A percentile compares a stretch with the other conserved stretches of the same genome.
These are phyloP conservation scores for Montipora capricornis DNA, from an alignment of 64 coral and sea anemone genomes.

Conservation along the genomic window DNA sequence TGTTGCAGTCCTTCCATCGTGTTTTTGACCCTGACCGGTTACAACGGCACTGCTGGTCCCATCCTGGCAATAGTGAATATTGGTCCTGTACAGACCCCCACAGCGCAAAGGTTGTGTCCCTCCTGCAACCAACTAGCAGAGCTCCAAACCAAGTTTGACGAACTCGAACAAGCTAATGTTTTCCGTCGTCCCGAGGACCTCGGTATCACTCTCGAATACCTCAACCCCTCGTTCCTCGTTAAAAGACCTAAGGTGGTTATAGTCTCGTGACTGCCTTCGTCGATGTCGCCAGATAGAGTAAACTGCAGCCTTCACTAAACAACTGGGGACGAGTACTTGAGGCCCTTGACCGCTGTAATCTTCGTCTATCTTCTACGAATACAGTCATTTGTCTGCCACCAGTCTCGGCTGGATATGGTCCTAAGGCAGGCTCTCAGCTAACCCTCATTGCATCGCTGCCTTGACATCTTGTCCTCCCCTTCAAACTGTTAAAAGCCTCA, in stretches of 20 bases:
- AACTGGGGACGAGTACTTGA: too few relatives aligned
- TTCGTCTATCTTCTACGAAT: too few relatives aligned
- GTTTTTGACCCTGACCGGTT: conserved; percentile 17
- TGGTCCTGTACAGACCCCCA: conserved; percentile 15
- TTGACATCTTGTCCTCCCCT: too few relatives aligned
- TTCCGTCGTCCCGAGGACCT: conserved; percentile 18
- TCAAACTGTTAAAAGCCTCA: too few relatives aligned
- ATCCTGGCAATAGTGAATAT: not conserved
- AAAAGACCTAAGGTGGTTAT: conserved; percentile 13
- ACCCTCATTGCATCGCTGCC: too few relatives aligned
- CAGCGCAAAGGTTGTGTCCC: not conserved
- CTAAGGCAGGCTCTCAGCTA: too few relatives aligned
- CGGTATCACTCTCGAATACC: not conserved
- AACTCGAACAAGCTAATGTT: not conserved
- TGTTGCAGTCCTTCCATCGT: not conserved
- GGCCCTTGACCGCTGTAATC: too few relatives aligned
- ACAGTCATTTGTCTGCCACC: too few relatives aligned
- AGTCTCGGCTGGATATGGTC: too few relatives aligned
- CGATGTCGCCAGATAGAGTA: not conserved
- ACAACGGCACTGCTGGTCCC: conserved; percentile 8
- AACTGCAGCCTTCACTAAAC: conserved; percentile 2
- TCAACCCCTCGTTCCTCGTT: not conserved
- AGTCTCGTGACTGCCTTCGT: not conserved
- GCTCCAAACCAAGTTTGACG: conserved; percentile 27
- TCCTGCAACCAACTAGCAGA: conserved; percentile 26